Evolutionary conservation across 2,797 vertebrate species (phyloP).

Genomic region (Ceryle rudis): DNA sequence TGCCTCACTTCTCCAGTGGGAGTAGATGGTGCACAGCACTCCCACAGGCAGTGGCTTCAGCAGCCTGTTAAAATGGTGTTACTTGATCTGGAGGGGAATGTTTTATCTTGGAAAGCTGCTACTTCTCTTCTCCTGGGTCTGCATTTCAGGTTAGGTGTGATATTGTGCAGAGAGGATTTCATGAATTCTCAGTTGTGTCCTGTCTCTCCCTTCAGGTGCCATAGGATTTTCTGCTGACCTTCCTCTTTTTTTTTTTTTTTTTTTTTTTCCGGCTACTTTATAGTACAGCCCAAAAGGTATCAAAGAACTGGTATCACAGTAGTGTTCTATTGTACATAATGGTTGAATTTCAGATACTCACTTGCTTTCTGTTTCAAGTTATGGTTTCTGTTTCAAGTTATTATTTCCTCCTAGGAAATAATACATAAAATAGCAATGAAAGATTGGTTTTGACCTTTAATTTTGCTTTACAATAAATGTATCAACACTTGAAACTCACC

Average conservation of each 20-base stretch:
- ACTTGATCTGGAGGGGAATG: background rate
- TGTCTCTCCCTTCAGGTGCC: background rate
- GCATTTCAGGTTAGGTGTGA: background rate
- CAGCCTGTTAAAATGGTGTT: background rate
- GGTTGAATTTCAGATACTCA: background rate
- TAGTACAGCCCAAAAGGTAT: background rate
- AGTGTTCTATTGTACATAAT: background rate
- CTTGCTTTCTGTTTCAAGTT: slow-evolving; percentile 21
- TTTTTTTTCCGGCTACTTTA: background rate
- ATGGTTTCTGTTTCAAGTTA: background rate
- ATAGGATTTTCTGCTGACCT: background rate
- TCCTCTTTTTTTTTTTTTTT: background rate
- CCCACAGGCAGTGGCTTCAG: background rate
- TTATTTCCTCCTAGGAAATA: slow-evolving; percentile 17
- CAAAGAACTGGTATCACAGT: background rate
- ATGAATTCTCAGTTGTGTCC: background rate
- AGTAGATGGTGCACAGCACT: background rate
- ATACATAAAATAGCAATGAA: background rate
- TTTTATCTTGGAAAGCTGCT: background rate
- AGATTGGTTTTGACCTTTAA: background rate
- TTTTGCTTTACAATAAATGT: slow-evolving; percentile 38
- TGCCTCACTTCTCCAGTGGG: background rate
- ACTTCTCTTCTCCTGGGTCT: background rate
- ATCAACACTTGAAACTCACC: background rate
- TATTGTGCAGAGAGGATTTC: background rate